phyloP scores from a whole-genome alignment of 2,113 vertebrate genomes.

The Pseudopodoces humilis region DNA sequence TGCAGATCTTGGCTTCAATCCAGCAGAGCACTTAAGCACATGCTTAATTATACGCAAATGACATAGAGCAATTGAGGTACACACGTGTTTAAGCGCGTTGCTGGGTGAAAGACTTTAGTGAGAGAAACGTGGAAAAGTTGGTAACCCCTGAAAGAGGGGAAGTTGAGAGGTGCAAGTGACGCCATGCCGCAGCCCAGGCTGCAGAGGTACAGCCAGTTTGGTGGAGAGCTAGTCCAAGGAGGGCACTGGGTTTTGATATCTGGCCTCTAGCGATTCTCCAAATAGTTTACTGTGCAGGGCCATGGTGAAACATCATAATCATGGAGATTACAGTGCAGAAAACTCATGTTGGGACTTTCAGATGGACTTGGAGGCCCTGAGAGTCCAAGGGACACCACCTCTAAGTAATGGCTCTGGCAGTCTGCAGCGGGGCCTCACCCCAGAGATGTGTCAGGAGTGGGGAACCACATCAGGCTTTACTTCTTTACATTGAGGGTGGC shows the following conservation, averaged over 20 bases:
- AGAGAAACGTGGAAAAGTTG: neutral
- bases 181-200: rapidly evolving
- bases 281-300: neutral
- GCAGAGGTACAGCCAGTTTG: rapidly evolving
- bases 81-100: neutral
- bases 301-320: neutral
- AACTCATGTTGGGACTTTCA: neutral
- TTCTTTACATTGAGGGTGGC: neutral
- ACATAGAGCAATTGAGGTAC: constrained; percentile 5
- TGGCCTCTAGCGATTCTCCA: neutral
- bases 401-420: rapidly evolving
- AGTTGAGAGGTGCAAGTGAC: neutral
- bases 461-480: neutral
- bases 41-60: constrained; percentile 53
- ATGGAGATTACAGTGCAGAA: rapidly evolving
- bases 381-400: neutral
- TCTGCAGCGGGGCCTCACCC: rapidly evolving
- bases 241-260: rapidly evolving
- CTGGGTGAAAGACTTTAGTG: neutral
- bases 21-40: constrained; percentile 38
- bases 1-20: constrained; percentile 28
- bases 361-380: neutral
- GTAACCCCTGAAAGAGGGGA: neutral
- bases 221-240: neutral
- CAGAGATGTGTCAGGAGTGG: neutral